Base-by-base conservation (phyloP, 2,797 vertebrate species). In the Pseudotriccus pelzelni region DNA sequence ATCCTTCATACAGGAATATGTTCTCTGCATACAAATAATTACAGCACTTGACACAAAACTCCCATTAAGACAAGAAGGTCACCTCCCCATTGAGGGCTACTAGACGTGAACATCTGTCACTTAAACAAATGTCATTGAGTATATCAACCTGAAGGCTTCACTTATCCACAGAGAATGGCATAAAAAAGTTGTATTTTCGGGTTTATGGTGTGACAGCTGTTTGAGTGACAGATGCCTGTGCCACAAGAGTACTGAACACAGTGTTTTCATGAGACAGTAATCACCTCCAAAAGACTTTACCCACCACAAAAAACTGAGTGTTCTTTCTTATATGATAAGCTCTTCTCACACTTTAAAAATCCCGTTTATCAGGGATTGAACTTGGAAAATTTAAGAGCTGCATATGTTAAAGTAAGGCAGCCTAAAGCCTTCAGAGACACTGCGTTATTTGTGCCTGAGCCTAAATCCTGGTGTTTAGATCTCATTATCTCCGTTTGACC, bases 141-240 rank as follows among this genome's bases (percentile, higher is more conserved):
- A 3, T 25, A 63, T 80, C 78, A 87, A 91, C 77, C 75, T 84
- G 81, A 87, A 89, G 56, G 68, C 50, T 93, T 89, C 75, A 53
- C 39, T 84, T 28, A 69, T 27, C 46, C 89, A 91, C 41, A 53
- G 41, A 89, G 58, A 92, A 63, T 18, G 52, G 67, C 10, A 3
- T 39, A 7, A 28, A 74, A 62, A 12, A 37, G 39, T 36, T 75
- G 32, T 32, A 37, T 39, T 90, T 91, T 86, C 6, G 13, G 41
- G 30, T 93, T 96, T 93, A 92, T 68, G 84, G 32, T 73, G 44
- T 85, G 90, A 89, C 92, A 96, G 93, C 89, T 95, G 84, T 52
- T 94, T 96, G 93, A 96, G 67, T 93, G 96, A 91, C 95, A 96
- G 94, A 93, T 78, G 92, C 47, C 81, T 79, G 34, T 74, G 86